Base-by-base conservation (phyloP, 2,888 invertebrate genomes). In the Aromia moschata region DNA sequence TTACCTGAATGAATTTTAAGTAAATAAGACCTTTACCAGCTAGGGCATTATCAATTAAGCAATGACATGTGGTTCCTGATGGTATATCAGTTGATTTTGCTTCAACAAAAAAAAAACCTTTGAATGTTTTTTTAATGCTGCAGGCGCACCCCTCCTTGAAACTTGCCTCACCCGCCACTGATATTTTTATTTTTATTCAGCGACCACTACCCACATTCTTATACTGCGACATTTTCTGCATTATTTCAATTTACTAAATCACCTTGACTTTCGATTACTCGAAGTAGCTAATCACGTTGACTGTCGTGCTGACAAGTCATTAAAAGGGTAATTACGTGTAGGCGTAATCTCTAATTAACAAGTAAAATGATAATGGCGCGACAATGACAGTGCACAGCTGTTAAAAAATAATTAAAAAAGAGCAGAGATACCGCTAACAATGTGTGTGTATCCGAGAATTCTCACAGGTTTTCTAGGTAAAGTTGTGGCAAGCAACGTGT, bases 371-470 rank as follows among this genome's bases (percentile, higher is more conserved):
- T 33, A 33, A 33, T 10, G n/a, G n/a, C n/a, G 9, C 25, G 9
- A 33, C 33, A 11, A 11, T 33, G 25, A 12, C 43, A 7, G 43
- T 43, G 16, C 40, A 18, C n/a, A 12, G 12, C 25, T 5, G n/a
- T 43, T 43, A 43, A 43, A 43, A 43, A 11, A 11, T 43, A 43
- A 43, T 43, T 43, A 43, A 14, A 5, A 1, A n/a, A 9, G 14
- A 15, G 14, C 2, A 12, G 11, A 25, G 43, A 20, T 25, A 43
- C 17, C 1, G 5, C 15, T 4, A 43, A 43, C 43, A 43, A 43
- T 43, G 25, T 20, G 11, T 2, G 11, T 43, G 11, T 43, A 20
- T 43, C 18, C n/a, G 7, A 41, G 20, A 43, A 9, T 25, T 43
- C 43, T 14, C 43, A 43, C 25, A 25, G 11, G 25, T 20, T 43